These are phyloP conservation scores for Heterotilapia buettikoferi DNA, from an alignment of 2,113 vertebrate genomes.

Conservation along the genomic window DNA sequence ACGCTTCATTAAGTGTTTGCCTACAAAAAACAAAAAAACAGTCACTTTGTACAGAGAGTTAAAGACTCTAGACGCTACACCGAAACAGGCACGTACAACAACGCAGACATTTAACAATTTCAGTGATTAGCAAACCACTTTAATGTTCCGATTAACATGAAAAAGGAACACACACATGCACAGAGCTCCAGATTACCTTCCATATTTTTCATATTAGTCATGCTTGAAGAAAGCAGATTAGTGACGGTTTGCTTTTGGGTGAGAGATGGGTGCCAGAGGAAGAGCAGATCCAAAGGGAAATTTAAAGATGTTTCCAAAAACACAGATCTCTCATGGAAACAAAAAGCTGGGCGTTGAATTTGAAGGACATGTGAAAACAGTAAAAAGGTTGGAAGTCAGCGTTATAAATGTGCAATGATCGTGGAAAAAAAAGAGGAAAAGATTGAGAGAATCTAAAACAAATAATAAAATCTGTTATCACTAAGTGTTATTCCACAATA, in stretches of 20 bases:
- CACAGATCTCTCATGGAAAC: neutral
- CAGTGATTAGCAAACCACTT: neutral
- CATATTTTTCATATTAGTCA: conserved; percentile 65
- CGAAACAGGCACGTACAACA: neutral
- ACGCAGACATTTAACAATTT: neutral
- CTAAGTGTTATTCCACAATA: neutral
- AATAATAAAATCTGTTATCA: neutral
- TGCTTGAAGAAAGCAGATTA: conserved; percentile 38
- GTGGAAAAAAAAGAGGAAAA: neutral
- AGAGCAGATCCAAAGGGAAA: neutral
- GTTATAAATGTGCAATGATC: neutral
- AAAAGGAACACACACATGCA: neutral
- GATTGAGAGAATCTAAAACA: neutral
- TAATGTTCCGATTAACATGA: neutral
- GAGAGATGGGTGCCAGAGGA: neutral
- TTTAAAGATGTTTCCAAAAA: neutral
- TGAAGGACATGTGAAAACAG: neutral
- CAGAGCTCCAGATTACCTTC: conserved; percentile 21
- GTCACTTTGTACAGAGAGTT: neutral
- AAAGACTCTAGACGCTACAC: neutral
- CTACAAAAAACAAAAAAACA: neutral
- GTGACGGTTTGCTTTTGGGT: conserved; percentile 27
- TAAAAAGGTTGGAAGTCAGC: neutral
- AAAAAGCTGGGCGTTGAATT: neutral
- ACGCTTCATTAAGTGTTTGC: neutral